Percentiles rank a stretch among this genome's conserved stretches.
These are phyloP conservation scores for Griposia aprilina DNA, from an alignment of 2,888 invertebrate species.

Conservation along the genomic window DNA sequence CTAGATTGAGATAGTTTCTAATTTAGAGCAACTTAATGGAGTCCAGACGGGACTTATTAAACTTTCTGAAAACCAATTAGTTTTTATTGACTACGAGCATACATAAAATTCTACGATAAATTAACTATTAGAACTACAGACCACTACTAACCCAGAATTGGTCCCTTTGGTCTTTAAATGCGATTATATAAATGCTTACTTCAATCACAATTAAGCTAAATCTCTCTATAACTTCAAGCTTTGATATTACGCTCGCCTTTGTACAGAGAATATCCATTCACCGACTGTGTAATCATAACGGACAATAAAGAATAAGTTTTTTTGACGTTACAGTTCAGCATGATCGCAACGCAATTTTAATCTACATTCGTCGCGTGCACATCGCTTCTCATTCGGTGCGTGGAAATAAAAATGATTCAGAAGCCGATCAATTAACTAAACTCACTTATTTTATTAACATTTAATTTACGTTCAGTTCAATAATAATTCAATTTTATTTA, in stretches of 20 bases:
- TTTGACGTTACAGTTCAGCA: slow-evolving; percentile 30
- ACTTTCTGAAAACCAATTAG: neutral
- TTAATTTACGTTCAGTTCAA: slow-evolving; percentile 17
- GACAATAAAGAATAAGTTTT: slow-evolving; percentile 9
- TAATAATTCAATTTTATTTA: slow-evolving; percentile 12
- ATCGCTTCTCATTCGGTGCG: slow-evolving; percentile 47
- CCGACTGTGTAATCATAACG: neutral
- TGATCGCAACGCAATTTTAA: slow-evolving; percentile 34
- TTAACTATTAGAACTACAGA: neutral
- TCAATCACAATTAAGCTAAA: neutral
- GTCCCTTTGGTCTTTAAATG: neutral
- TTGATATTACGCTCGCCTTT: neutral
- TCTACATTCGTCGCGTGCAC: slow-evolving; percentile 54
- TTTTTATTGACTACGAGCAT: neutral
- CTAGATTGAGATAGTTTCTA: neutral
- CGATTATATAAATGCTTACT: neutral
- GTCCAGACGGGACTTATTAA: neutral
- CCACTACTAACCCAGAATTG: too few species aligned
- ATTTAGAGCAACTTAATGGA: neutral
- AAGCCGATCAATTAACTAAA: slow-evolving; percentile 14
- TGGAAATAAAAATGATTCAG: slow-evolving; percentile 46
- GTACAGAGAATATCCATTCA: neutral
- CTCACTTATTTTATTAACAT: slow-evolving; percentile 28
- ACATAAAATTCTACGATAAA: neutral
- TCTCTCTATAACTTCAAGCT: neutral